Evolutionary conservation across 2,113 vertebrate species (phyloP).

Genomic region (Nerophis ophidion): DNA sequence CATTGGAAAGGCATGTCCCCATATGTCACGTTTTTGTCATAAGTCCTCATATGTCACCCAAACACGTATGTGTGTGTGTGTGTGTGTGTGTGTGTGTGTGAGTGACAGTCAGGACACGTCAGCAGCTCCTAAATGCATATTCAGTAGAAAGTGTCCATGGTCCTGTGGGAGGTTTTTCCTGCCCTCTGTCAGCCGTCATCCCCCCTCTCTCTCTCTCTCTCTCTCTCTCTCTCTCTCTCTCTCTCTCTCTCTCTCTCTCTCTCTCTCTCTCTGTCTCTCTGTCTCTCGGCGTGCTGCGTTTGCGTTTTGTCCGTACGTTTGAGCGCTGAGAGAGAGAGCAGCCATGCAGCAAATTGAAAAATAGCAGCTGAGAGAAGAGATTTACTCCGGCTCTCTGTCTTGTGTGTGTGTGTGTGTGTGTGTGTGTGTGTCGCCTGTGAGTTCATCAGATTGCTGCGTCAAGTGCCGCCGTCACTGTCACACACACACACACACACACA

Average conservation of each 20-base stretch:
- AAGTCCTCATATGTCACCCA: too few species aligned
- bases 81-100: conserved; percentile 2
- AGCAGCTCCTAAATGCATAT: conserved; percentile 27
- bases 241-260: too few species aligned
- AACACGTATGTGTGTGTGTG: conserved; percentile 10
- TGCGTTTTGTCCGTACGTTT: conserved; percentile 35
- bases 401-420: conserved; percentile 14
- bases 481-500: neutral
- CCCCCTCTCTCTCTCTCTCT: too few species aligned
- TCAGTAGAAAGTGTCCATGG: conserved; percentile 5
- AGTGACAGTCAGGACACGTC: conserved; percentile 20
- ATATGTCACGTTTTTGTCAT: too few species aligned
- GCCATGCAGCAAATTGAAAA: conserved; percentile 63
- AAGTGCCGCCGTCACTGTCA: conserved; percentile 31
- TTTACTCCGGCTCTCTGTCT: conserved; percentile 42
- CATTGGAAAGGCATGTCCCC: too few species aligned
- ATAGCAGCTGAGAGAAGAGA: conserved; percentile 45
- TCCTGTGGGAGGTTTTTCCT: conserved; percentile 1
- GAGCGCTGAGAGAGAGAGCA: conserved; percentile 27
- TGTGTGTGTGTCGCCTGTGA: neutral
- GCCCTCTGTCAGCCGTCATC: conserved; percentile 6
- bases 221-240: too few species aligned
- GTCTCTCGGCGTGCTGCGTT: too few species aligned
- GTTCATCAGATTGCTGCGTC: conserved; percentile 35
- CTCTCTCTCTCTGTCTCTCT: too few species aligned